A percentile compares a stretch with the other conserved stretches of the same genome.
These are phyloP conservation scores for Coptodon rendalli DNA, from an alignment of 2,113 vertebrate genomes.

Conservation along the genomic window DNA sequence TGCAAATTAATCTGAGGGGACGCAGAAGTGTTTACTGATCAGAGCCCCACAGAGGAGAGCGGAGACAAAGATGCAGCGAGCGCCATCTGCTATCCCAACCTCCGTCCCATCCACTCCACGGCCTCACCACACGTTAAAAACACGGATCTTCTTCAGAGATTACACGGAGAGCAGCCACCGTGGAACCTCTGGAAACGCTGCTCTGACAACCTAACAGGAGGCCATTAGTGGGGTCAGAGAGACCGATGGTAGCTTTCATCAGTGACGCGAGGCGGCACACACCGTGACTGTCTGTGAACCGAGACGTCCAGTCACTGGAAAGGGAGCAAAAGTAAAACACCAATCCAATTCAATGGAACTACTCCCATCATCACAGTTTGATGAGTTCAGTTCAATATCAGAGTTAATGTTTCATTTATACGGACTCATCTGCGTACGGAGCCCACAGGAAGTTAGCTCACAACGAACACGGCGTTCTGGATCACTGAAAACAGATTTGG, in stretches of 20 bases:
- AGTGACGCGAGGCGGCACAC: neutral
- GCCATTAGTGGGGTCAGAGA: neutral
- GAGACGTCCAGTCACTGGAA: neutral
- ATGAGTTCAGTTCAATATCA: neutral
- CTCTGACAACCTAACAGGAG: neutral
- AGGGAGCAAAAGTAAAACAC: neutral
- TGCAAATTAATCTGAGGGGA: neutral
- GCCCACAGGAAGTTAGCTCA: neutral
- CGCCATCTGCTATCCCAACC: neutral
- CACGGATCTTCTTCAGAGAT: neutral
- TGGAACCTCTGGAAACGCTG: neutral
- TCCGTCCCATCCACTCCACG: too few relatives aligned
- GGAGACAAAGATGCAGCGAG: neutral
- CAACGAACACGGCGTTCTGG: neutral
- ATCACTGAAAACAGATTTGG: too few relatives aligned
- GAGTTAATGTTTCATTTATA: neutral
- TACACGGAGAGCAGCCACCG: neutral
- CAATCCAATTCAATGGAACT: accelerated
- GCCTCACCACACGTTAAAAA: neutral
- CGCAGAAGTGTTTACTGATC: neutral
- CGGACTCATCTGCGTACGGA: neutral
- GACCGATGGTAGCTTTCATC: neutral
- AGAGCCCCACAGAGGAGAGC: neutral
- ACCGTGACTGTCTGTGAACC: neutral
- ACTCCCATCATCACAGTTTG: neutral